Percentiles rank a stretch among this genome's conserved stretches.
phyloP scores from a whole-genome alignment of 2,888 invertebrate genomes.

The Tupiocoris notatus region DNA sequence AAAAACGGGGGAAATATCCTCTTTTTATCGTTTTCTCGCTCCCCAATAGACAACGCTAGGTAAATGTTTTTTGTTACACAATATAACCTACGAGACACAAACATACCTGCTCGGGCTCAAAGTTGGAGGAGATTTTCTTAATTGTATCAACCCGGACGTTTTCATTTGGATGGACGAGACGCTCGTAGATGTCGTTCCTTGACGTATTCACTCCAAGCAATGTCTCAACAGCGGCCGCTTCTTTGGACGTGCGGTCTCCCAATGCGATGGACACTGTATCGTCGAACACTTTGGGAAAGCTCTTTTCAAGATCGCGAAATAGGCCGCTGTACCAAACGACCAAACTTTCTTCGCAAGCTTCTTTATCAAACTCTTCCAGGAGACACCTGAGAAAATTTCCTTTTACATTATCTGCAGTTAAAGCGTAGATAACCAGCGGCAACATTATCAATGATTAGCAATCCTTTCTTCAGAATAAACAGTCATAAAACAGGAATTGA shows the following conservation, averaged over 20 bases:
- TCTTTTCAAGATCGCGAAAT: conserved; percentile 64
- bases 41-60: too few relatives aligned
- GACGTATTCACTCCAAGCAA: conserved; percentile 47
- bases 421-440: too few relatives aligned
- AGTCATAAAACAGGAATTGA: too few relatives aligned
- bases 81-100: too few relatives aligned
- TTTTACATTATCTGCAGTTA: too few relatives aligned
- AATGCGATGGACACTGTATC: conserved; percentile 51
- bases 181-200: conserved; percentile 46
- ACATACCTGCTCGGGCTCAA: conserved; percentile 47
- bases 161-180: conserved; percentile 65
- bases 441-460: too few relatives aligned
- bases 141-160: conserved; percentile 45
- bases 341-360: conserved; percentile 31
- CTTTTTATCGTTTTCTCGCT: too few relatives aligned
- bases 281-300: conserved; percentile 72
- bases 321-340: conserved; percentile 58
- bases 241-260: conserved; percentile 35
- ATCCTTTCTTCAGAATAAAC: too few relatives aligned
- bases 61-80: neutral
- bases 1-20: too few relatives aligned
- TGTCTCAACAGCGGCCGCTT: conserved; percentile 41
- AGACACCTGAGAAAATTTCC: conserved; percentile 26
- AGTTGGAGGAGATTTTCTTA: conserved; percentile 41
- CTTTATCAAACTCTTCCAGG: conserved; percentile 44